phyloP scores from a whole-genome alignment of 2,888 invertebrate genomes.

The Drosophila subsilvestris region DNA sequence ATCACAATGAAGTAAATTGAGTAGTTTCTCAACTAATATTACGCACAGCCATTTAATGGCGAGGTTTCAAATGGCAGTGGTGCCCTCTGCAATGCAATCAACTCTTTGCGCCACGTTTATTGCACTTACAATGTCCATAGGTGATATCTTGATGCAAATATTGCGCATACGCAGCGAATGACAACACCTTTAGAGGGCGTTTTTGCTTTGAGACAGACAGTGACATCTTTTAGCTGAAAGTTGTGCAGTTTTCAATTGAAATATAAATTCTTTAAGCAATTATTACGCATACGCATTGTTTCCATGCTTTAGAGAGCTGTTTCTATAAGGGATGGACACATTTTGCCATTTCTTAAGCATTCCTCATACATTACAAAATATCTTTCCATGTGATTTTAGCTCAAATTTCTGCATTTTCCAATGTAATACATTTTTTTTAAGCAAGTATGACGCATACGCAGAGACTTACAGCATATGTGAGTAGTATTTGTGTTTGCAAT shows the following conservation, averaged over 20 bases:
- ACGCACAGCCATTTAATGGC: conserved; percentile 1
- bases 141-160: not conserved
- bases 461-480: not conserved
- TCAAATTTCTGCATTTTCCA: no score
- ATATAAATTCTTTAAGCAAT: no score
- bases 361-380: no score
- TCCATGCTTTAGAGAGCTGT: no score
- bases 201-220: not conserved
- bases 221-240: no score
- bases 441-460: conserved; percentile 2
- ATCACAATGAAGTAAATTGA: not conserved
- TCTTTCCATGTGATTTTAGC: no score
- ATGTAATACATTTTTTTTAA: not conserved
- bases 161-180: not conserved
- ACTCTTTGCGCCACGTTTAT: not conserved
- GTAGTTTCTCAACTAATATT: not conserved
- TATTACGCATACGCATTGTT: no score
- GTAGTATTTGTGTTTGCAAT: no score
- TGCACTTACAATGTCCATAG: not conserved
- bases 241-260: no score
- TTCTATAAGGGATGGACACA: no score
- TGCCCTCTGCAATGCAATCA: not conserved
- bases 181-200: no score
- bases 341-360: no score
- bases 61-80: not conserved